phyloP scores from a whole-genome alignment of 2,797 vertebrate species.

The Coreius guichenoti region DNA sequence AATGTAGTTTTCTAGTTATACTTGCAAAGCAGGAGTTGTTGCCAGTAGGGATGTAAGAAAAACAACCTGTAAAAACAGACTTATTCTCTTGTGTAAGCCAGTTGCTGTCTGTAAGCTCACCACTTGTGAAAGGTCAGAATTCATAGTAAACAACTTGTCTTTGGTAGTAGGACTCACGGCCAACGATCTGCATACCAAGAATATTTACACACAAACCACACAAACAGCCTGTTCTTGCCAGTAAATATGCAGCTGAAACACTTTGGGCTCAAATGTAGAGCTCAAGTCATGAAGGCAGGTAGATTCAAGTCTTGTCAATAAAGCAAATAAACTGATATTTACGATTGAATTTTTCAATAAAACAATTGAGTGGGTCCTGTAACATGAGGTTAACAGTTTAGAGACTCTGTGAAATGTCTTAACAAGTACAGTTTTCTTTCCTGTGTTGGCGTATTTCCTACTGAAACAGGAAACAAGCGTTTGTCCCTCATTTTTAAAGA shows the following conservation, averaged over 20 bases:
- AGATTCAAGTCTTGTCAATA: conserved; percentile 15
- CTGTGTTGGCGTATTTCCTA: background rate
- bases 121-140: conserved; percentile 49
- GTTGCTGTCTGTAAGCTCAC: conserved; percentile 51
- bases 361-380: background rate
- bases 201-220: conserved; percentile 59
- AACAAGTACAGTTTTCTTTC: background rate
- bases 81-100: conserved; percentile 34
- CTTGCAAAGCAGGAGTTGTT: conserved; percentile 40
- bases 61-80: conserved; percentile 32
- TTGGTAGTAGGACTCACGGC: conserved; percentile 43
- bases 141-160: conserved; percentile 57
- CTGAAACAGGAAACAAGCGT: background rate
- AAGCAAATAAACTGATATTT: conserved; percentile 6
- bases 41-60: conserved; percentile 32
- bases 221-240: conserved; percentile 47
- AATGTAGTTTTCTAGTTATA: conserved; percentile 34
- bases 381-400: background rate
- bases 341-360: background rate
- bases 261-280: conserved; percentile 26
- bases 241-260: conserved; percentile 37
- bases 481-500: background rate
- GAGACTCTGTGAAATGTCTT: background rate
- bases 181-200: conserved; percentile 52
- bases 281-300: background rate